Conservation (phyloP, 2,797 vertebrate species). For the Arrhamphus sclerolepis region DNA sequence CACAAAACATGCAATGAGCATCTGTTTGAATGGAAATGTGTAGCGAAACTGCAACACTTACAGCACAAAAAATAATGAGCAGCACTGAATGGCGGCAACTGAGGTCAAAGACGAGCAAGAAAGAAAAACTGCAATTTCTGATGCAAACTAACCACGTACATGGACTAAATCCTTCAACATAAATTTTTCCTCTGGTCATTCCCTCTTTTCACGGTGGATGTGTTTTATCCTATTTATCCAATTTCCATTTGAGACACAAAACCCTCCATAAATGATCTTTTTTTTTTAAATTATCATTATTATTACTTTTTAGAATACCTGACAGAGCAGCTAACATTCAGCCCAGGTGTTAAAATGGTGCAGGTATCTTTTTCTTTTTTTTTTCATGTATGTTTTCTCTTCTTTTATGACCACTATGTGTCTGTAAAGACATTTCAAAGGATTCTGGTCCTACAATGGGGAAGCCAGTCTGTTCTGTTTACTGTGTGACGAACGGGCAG, state of each 20-base stretch:
- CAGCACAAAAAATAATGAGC: slow-evolving; percentile 30
- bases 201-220: slow-evolving; percentile 18
- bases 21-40: slow-evolving; percentile 19
- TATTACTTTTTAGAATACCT: slow-evolving; percentile 11
- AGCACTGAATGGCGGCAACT: slow-evolving; percentile 41
- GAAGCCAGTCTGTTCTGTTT: slow-evolving; percentile 61
- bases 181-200: slow-evolving; percentile 38
- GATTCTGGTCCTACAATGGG: slow-evolving; percentile 72
- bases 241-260: slow-evolving; percentile 13
- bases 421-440: slow-evolving; percentile 65
- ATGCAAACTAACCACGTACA: slow-evolving; percentile 9
- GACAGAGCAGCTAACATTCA: slow-evolving; percentile 23
- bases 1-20: slow-evolving; percentile 3
- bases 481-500: slow-evolving; percentile 55
- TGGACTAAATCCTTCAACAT: slow-evolving; percentile 35
- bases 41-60: slow-evolving; percentile 20
- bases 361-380: slow-evolving; percentile 17
- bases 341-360: slow-evolving; percentile 6
- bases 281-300: not conserved
- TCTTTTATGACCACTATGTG: slow-evolving; percentile 35
- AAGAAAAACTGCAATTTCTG: slow-evolving; percentile 33
- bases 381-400: slow-evolving; percentile 42
- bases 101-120: slow-evolving; percentile 36
- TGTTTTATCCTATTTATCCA: slow-evolving; percentile 26
- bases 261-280: slow-evolving; percentile 15